Evolutionary conservation across 1,140 invertebrate species (phyloP).

Genomic region (Plectrocnemia conspersa): DNA sequence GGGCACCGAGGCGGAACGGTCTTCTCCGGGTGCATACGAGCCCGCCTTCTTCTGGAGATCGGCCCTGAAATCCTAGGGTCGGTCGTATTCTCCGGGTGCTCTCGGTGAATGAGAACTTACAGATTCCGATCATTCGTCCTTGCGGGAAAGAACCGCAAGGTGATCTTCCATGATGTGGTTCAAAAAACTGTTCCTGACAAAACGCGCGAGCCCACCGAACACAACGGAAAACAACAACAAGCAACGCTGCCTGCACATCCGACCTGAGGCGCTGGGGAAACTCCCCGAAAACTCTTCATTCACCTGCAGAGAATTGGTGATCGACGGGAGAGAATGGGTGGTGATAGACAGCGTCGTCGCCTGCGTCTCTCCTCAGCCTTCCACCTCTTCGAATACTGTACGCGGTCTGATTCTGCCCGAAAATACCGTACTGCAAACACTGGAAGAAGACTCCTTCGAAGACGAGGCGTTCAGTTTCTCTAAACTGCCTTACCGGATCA

Average conservation of each 20-base stretch:
- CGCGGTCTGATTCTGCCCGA: neutral
- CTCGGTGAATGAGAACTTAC: conserved; percentile 57
- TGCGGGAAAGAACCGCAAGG: conserved; percentile 56
- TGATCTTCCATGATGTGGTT: conserved; percentile 58
- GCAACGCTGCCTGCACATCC: neutral
- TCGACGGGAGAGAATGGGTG: conserved; percentile 27
- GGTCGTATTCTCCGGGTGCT: neutral
- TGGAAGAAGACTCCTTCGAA: conserved; percentile 29
- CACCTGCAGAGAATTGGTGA: conserved; percentile 12
- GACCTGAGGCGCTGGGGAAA: conserved; percentile 6
- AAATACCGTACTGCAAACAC: conserved; percentile 17
- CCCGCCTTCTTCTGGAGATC: neutral
- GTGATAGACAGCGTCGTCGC: conserved; percentile 41
- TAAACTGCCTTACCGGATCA: neutral
- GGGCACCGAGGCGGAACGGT: neutral
- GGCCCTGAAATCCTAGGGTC: neutral
- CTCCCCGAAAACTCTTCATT: conserved; percentile 12
- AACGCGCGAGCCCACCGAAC: conserved; percentile 42
- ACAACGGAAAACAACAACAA: conserved; percentile 11
- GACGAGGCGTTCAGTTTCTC: conserved; percentile 1
- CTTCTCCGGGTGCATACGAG: neutral
- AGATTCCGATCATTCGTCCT: conserved; percentile 56
- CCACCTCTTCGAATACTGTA: neutral
- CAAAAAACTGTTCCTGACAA: conserved; percentile 56
- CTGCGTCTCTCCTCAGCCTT: conserved; percentile 23